Evolutionary conservation across 2,113 vertebrate species (phyloP).

Genomic region (Motacilla alba): DNA sequence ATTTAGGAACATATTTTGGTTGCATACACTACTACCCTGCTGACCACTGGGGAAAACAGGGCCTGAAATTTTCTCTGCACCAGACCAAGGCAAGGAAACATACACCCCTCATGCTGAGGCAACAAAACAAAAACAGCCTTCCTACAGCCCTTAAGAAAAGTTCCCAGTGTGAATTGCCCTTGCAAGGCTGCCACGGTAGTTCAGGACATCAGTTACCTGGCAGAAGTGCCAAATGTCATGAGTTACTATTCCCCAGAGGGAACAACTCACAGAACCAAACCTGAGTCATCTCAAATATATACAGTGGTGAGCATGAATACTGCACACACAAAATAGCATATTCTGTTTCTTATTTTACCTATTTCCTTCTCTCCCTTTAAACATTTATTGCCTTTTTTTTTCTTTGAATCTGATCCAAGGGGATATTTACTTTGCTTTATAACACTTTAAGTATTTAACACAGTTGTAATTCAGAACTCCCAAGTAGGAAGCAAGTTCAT

Average conservation of each 20-base stretch:
- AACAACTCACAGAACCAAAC: not conserved
- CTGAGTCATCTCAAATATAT: not conserved
- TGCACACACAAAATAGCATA: not conserved
- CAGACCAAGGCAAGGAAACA: not conserved
- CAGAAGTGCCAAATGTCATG: not conserved
- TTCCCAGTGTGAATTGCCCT: not conserved
- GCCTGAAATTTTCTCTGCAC: not conserved
- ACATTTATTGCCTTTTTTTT: not conserved
- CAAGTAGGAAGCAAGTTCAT: not conserved
- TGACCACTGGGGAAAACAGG: not conserved
- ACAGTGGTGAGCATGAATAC: not conserved
- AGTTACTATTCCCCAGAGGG: not conserved
- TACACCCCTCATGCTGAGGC: not conserved
- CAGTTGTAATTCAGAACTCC: constrained; percentile 6
- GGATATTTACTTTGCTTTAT: not conserved
- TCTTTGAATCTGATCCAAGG: not conserved
- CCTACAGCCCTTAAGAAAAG: not conserved
- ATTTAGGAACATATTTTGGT: not conserved
- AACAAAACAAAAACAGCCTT: not conserved
- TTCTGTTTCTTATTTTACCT: constrained; percentile 8
- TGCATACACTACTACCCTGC: no score
- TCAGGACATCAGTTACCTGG: not conserved
- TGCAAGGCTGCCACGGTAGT: not conserved
- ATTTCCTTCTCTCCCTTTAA: not conserved
- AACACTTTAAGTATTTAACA: not conserved